These are phyloP conservation scores for Poeciliopsis occidentalis DNA, from an alignment of 2,113 vertebrate genomes.

Conservation along the genomic window DNA sequence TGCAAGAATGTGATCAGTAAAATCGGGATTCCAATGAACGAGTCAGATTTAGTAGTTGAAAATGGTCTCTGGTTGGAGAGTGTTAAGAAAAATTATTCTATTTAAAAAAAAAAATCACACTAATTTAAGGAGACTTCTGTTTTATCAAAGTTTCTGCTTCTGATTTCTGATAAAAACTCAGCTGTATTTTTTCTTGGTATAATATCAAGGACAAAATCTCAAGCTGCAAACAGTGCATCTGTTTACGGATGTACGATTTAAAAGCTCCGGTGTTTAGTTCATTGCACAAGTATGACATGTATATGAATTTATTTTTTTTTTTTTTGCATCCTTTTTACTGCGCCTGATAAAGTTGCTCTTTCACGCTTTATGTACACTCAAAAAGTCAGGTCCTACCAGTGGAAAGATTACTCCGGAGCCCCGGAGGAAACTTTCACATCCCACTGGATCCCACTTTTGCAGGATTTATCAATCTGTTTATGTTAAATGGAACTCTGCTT, in stretches of 20 bases:
- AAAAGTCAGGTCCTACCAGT: background rate
- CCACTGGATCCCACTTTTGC: background rate
- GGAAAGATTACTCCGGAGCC: background rate
- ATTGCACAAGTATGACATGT: background rate
- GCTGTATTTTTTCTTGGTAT: too few species aligned
- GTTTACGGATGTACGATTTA: background rate
- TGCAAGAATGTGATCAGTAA: background rate
- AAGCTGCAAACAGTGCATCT: background rate
- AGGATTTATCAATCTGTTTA: background rate
- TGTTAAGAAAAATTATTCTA: too few species aligned
- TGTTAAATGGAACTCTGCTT: background rate
- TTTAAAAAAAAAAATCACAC: too few species aligned
- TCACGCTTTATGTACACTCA: background rate
- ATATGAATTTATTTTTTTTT: background rate
- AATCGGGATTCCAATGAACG: background rate
- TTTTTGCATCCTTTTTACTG: background rate
- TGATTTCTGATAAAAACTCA: too few species aligned
- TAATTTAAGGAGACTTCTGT: too few species aligned
- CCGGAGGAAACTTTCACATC: background rate
- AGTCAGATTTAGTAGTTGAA: too few species aligned
- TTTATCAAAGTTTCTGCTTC: too few species aligned
- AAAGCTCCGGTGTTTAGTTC: background rate
- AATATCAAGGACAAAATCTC: too few species aligned
- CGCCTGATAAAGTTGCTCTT: background rate
- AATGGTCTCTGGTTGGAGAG: too few species aligned